phyloP scores from a whole-genome alignment of 1,140 invertebrate genomes.

The Meloidogyne chitwoodi region DNA sequence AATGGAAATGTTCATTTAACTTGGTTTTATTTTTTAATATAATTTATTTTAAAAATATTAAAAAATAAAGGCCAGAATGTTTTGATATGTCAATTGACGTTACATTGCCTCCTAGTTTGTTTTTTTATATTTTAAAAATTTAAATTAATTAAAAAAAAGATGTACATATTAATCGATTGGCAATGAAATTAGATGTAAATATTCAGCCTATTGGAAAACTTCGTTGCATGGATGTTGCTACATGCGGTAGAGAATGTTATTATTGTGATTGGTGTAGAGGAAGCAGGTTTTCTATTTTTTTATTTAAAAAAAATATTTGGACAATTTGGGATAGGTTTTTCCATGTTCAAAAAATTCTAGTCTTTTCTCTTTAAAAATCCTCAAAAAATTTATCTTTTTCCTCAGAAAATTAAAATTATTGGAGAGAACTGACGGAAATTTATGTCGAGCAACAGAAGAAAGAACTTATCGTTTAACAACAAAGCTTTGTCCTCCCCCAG shows the following conservation, averaged over 20 bases:
- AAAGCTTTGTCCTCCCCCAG: conserved; percentile 54
- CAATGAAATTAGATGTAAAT: conserved; percentile 51
- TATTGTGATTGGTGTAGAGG: conserved; percentile 60
- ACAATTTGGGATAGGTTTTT: too few species aligned
- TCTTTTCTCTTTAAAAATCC: not conserved
- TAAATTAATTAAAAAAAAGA: conserved; percentile 18
- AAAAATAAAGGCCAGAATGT: conserved; percentile 54
- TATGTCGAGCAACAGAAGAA: conserved; percentile 56
- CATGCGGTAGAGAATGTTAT: conserved; percentile 56
- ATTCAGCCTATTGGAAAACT: conserved; percentile 60
- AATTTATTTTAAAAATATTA: conserved; percentile 15
- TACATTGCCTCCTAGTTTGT: conserved; percentile 49
- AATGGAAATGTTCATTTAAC: conserved; percentile 50
- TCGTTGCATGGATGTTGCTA: conserved; percentile 58
- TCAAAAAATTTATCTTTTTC: conserved; percentile 19
- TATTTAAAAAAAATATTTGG: not conserved
- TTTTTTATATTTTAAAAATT: conserved; percentile 4
- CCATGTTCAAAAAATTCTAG: too few species aligned
- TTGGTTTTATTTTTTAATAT: conserved; percentile 31
- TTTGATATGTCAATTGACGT: conserved; percentile 60
- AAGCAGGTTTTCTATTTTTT: conserved; percentile 25
- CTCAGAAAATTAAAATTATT: conserved; percentile 52
- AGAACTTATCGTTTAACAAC: conserved; percentile 52
- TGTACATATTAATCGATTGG: conserved; percentile 57
- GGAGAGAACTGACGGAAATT: conserved; percentile 59